phyloP scores from a whole-genome alignment of 1,140 invertebrate genomes.

The Bilobella aurantiaca region DNA sequence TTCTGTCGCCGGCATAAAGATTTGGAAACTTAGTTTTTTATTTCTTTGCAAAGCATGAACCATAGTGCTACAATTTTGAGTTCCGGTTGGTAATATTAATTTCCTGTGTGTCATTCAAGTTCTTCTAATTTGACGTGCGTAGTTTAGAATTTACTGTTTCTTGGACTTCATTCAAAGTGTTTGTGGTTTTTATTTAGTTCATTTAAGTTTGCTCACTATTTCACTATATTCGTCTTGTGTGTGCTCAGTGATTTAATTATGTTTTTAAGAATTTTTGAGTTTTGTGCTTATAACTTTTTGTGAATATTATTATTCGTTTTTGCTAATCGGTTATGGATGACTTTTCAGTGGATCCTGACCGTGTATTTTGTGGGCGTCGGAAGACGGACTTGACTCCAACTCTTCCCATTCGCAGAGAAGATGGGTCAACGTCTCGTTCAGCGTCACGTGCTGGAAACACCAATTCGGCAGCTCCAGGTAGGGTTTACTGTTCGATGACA shows the following conservation, averaged over 20 bases:
- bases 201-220: no score
- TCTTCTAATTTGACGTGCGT: no score
- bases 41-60: no score
- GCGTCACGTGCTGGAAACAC: constrained; percentile 13
- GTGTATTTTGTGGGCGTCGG: constrained; percentile 54
- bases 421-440: constrained; percentile 13
- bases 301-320: constrained; percentile 15
- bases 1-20: not conserved
- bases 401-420: constrained; percentile 60
- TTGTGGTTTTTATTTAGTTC: no score
- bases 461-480: constrained; percentile 21
- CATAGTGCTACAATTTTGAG: no score
- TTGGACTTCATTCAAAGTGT: no score
- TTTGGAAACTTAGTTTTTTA: not conserved
- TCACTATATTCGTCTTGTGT: no score
- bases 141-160: no score
- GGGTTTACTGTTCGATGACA: constrained; percentile 33
- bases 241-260: not conserved
- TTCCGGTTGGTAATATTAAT: no score
- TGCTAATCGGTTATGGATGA: not conserved
- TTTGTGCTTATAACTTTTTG: not conserved
- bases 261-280: not conserved
- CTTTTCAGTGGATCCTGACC: constrained; percentile 5
- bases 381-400: constrained; percentile 83
- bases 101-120: no score